These are phyloP conservation scores for Pseudachorutes palmiensis DNA, from an alignment of 1,140 invertebrate species.

Conservation along the genomic window DNA sequence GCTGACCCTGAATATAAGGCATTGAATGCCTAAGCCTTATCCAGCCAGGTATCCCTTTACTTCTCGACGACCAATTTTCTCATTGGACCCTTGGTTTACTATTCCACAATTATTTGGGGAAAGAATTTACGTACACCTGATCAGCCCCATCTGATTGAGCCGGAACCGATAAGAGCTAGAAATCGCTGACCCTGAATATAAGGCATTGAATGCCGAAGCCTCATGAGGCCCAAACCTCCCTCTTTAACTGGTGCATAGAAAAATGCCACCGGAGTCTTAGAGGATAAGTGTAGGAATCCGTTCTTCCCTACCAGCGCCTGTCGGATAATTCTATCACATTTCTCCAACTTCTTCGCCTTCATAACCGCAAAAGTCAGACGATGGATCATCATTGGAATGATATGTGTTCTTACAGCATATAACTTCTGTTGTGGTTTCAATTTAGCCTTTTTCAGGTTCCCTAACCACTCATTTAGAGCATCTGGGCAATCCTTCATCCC, in stretches of 20 bases:
- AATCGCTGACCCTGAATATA: background rate
- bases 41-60: too few species aligned
- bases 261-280: background rate
- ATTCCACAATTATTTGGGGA: too few species aligned
- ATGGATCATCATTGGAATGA: background rate
- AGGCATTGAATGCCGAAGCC: background rate
- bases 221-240: constrained; percentile 3
- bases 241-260: background rate
- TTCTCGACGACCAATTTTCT: too few species aligned
- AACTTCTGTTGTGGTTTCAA: constrained; percentile 14
- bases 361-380: background rate
- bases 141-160: too few species aligned
- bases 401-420: background rate
- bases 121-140: too few species aligned
- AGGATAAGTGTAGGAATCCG: background rate
- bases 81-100: too few species aligned
- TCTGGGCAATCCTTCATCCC: background rate
- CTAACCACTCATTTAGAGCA: background rate
- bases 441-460: background rate
- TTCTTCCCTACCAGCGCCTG: background rate
- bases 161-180: background rate
- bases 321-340: constrained; percentile 6
- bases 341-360: background rate
- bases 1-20: background rate
- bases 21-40: background rate